Conservation (phyloP, 2,888 invertebrate genomes). For the Caenorhabditis zanzibari region DNA sequence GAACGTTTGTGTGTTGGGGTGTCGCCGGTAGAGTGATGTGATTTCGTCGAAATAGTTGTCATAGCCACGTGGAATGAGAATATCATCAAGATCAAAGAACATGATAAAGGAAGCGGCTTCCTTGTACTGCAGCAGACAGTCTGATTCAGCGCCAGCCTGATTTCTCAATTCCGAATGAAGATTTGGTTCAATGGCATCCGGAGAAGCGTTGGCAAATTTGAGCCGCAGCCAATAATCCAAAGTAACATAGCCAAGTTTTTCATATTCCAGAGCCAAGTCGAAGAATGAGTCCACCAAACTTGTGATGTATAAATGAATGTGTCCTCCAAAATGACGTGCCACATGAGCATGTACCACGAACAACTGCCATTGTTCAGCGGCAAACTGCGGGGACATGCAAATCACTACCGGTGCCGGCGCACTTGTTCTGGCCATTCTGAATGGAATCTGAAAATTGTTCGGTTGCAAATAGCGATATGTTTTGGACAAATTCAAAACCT, state of each 20-base stretch:
- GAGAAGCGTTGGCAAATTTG: slow-evolving; percentile 16
- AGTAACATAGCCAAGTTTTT: slow-evolving; percentile 5
- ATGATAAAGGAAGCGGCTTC: slow-evolving; percentile 24
- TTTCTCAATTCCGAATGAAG: neutral
- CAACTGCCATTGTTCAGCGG: slow-evolving; percentile 42
- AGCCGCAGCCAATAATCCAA: slow-evolving; percentile 22
- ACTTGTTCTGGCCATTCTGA: neutral
- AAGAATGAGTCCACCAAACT: slow-evolving; percentile 20
- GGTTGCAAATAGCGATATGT: no score
- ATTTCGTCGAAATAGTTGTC: slow-evolving; percentile 31
- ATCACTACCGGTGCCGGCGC: slow-evolving; percentile 27
- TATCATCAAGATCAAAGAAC: slow-evolving; percentile 38
- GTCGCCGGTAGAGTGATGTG: neutral
- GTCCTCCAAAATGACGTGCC: slow-evolving; percentile 28
- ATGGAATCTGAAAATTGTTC: neutral
- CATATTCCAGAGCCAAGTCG: slow-evolving; percentile 13
- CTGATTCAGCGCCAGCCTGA: slow-evolving; percentile 17
- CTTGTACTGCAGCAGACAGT: slow-evolving; percentile 46
- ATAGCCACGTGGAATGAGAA: slow-evolving; percentile 27
- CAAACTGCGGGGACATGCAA: slow-evolving; percentile 44
- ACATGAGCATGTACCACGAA: slow-evolving; percentile 25
- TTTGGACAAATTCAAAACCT: no score
- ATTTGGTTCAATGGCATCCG: neutral
- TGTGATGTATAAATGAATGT: slow-evolving; percentile 28
- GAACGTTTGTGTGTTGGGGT: slow-evolving; percentile 2